A percentile compares a stretch with the other conserved stretches of the same genome.
These are phyloP conservation scores for Halichoerus grypus DNA, from an alignment of 2,113 vertebrate species.

Conservation along the genomic window DNA sequence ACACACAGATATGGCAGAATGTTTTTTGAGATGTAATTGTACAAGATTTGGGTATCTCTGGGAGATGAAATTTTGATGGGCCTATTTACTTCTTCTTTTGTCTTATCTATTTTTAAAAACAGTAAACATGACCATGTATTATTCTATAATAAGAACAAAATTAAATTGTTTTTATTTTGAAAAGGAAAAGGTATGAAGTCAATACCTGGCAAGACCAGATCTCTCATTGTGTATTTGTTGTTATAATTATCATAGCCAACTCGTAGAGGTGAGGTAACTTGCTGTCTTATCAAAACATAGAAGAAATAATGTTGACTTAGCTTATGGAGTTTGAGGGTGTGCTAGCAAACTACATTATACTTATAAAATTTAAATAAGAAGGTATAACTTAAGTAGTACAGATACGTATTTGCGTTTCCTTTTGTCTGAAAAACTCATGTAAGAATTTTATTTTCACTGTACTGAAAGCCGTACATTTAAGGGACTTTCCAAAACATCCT, in stretches of 20 bases:
- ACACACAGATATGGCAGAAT: not conserved
- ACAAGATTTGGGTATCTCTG: not conserved
- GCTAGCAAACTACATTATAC: not conserved
- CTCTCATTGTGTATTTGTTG: not conserved
- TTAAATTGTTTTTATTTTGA: not conserved
- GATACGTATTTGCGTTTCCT: not conserved
- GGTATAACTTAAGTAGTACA: not conserved
- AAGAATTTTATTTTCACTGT: not conserved
- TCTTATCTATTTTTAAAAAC: not conserved
- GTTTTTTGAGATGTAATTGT: not conserved
- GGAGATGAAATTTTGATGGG: not conserved
- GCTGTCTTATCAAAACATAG: not conserved
- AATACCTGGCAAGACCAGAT: not conserved
- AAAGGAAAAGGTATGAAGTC: not conserved
- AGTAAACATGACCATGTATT: not conserved
- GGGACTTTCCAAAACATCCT: conserved; percentile 1
- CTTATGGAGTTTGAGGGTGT: not conserved
- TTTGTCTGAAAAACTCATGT: conserved; percentile 27
- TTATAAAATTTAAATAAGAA: not conserved
- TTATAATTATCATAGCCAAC: not conserved
- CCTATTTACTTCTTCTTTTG: not conserved
- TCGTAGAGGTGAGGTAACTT: not conserved
- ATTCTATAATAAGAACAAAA: not conserved
- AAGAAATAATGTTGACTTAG: not conserved
- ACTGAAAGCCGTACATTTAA: not conserved